Conservation (phyloP, 2,113 vertebrate genomes). For the Pygathrix nemaeus region DNA sequence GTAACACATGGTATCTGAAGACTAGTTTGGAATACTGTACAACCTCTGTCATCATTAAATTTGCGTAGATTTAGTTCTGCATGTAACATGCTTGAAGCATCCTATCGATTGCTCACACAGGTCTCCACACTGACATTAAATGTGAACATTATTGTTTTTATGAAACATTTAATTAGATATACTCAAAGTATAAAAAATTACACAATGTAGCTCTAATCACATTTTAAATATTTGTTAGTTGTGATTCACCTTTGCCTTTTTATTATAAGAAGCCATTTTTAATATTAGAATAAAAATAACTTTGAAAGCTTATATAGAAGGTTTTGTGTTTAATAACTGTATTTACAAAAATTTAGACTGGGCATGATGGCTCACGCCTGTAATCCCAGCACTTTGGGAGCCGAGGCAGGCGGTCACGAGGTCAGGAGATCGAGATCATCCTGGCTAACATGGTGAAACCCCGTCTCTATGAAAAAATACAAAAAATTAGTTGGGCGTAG, state of each 20-base stretch:
- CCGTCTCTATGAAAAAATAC: too few species aligned
- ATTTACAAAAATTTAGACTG: background rate
- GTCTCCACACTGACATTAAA: background rate
- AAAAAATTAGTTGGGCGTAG: rapidly evolving
- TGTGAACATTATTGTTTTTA: background rate
- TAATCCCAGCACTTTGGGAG: too few species aligned
- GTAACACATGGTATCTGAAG: background rate
- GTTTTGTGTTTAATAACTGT: background rate
- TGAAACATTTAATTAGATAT: background rate
- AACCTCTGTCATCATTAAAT: background rate
- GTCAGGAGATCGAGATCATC: too few species aligned
- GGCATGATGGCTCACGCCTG: too few species aligned
- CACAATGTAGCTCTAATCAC: background rate
- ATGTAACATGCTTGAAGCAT: background rate
- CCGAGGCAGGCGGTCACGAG: rapidly evolving
- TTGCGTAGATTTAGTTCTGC: background rate
- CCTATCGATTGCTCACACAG: background rate
- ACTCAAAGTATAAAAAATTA: background rate
- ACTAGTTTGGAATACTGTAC: background rate
- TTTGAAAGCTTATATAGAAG: background rate
- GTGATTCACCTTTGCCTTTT: background rate
- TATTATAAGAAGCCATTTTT: background rate
- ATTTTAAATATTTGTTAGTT: background rate
- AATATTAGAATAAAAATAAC: background rate
- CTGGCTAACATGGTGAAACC: too few species aligned